These are phyloP conservation scores for Oophaga sylvatica DNA, from an alignment of 2,797 vertebrate genomes.

Conservation along the genomic window DNA sequence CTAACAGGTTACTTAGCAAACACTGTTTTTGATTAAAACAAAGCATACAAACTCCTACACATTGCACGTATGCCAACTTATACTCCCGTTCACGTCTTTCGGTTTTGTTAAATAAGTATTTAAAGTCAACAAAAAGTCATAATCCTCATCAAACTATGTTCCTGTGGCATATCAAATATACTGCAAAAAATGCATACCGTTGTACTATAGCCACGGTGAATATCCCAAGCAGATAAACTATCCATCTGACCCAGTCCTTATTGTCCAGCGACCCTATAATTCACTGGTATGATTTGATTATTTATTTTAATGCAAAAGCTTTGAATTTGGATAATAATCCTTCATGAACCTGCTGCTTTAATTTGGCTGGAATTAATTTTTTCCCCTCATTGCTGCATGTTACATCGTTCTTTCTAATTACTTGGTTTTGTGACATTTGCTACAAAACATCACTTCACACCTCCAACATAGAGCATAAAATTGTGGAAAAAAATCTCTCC, in stretches of 20 bases:
- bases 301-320: neutral
- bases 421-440: neutral
- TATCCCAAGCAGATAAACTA: neutral
- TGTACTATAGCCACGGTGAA: neutral
- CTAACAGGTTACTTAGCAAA: no score
- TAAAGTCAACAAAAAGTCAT: neutral
- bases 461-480: neutral
- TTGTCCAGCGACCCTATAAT: neutral
- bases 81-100: no score
- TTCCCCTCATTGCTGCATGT: neutral
- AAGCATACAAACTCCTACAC: no score
- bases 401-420: neutral
- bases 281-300: neutral
- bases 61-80: no score
- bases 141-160: neutral
- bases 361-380: neutral
- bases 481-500: neutral
- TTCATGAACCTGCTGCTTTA: neutral
- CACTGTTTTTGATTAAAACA: no score
- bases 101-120: neutral
- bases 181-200: neutral
- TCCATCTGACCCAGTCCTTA: constrained; percentile 3
- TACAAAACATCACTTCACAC: neutral
- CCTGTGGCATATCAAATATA: neutral
- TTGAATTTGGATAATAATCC: neutral